A percentile compares a stretch with the other conserved stretches of the same genome.
These are phyloP conservation scores for Neodiprion virginianus DNA, from an alignment of 1,140 invertebrate species.

Conservation along the genomic window DNA sequence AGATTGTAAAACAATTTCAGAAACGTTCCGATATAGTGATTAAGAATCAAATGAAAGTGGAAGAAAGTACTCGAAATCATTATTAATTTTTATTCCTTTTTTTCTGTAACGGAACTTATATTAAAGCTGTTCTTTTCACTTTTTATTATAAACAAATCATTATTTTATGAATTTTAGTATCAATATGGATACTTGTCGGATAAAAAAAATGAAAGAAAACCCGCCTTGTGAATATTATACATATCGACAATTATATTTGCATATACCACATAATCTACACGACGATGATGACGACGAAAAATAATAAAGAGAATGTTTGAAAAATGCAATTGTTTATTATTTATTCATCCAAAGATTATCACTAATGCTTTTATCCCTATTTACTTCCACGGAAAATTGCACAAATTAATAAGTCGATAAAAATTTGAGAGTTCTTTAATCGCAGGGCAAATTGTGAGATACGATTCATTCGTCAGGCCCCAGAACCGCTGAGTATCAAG, in stretches of 20 bases:
- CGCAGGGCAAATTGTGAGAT: too few species aligned
- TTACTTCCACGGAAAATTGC: too few species aligned
- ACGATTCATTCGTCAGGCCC: too few species aligned
- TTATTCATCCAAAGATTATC: too few species aligned
- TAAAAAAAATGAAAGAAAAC: conserved; percentile 25
- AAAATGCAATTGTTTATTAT: too few species aligned
- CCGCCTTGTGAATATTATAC: conserved; percentile 56
- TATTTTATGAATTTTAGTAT: conserved; percentile 57
- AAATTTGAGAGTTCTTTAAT: too few species aligned
- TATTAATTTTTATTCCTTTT: conserved; percentile 47
- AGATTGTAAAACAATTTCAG: not conserved
- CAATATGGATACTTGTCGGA: conserved; percentile 27
- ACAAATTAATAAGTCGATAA: too few species aligned
- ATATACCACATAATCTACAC: not conserved
- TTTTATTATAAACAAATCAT: conserved; percentile 41
- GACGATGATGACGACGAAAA: not conserved
- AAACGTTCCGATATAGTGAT: not conserved
- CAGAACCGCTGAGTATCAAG: too few species aligned
- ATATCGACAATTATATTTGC: conserved; percentile 38
- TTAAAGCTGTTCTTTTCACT: not conserved
- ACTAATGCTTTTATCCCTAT: too few species aligned
- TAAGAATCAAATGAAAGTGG: conserved; percentile 22
- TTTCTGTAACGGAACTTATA: too few species aligned
- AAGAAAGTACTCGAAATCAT: conserved; percentile 40
- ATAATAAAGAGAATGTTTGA: not conserved